Conservation (phyloP, 2,888 invertebrate species). For the Julus scanicus region DNA sequence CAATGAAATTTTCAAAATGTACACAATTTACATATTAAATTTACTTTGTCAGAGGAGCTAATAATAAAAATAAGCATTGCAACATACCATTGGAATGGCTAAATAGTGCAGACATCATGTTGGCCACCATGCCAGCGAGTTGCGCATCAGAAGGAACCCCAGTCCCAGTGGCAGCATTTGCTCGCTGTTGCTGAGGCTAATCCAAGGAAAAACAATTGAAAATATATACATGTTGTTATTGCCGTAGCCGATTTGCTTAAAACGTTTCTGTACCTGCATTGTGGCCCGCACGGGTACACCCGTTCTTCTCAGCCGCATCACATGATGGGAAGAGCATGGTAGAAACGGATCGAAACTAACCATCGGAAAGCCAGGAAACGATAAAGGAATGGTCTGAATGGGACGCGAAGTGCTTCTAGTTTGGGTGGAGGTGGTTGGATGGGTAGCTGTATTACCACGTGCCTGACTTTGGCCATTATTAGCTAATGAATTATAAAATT, state of each 20-base stretch:
- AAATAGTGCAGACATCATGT: slow-evolving; percentile 57
- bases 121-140: slow-evolving; percentile 54
- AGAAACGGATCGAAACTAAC: slow-evolving; percentile 74
- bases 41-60: neutral
- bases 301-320: slow-evolving; percentile 56
- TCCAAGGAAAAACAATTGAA: neutral
- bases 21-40: neutral
- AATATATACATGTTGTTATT: neutral
- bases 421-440: slow-evolving; percentile 78
- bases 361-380: slow-evolving; percentile 58
- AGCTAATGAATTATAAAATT: slow-evolving; percentile 28
- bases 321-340: slow-evolving; percentile 74
- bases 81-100: slow-evolving; percentile 53
- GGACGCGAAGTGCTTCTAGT: slow-evolving; percentile 77
- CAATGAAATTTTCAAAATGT: neutral
- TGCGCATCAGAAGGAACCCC: slow-evolving; percentile 48
- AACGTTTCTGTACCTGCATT: neutral
- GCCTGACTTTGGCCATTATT: slow-evolving; percentile 67
- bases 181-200: slow-evolving; percentile 54
- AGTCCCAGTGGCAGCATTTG: neutral
- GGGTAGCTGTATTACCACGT: slow-evolving; percentile 75
- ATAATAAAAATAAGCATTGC: neutral
- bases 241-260: neutral
- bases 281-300: neutral
- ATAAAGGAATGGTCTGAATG: slow-evolving; percentile 70